Evolutionary conservation across 2,113 vertebrate genomes (phyloP).

Genomic region (Campylorhamphus procurvoides): DNA sequence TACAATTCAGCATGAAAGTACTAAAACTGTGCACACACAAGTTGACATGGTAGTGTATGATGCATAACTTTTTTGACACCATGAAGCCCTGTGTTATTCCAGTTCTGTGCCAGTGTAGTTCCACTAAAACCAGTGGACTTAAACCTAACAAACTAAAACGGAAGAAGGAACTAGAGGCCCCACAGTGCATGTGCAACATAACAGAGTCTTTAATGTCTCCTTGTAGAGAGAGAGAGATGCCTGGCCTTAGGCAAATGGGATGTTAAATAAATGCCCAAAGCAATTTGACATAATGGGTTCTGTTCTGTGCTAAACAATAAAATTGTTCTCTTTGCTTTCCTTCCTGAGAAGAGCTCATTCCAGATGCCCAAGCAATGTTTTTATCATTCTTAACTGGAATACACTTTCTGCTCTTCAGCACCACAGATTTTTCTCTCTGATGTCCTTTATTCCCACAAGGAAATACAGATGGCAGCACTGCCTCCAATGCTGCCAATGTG

Average conservation of each 20-base stretch:
- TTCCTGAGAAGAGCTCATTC: not conserved
- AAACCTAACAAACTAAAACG: not conserved
- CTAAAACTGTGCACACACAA: not conserved
- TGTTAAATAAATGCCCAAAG: not conserved
- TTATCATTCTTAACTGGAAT: not conserved
- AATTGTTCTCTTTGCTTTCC: not conserved
- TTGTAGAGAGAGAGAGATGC: not conserved
- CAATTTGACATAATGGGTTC: not conserved
- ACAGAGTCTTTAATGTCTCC: not conserved
- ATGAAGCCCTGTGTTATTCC: not conserved
- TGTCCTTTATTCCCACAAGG: not conserved
- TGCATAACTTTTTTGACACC: not conserved
- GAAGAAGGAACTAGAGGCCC: not conserved
- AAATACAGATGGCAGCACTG: conserved; percentile 13
- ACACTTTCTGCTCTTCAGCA: not conserved
- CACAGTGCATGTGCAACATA: not conserved
- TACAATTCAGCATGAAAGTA: not conserved
- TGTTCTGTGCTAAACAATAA: not conserved
- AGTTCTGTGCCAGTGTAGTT: not conserved
- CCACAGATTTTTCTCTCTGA: not conserved
- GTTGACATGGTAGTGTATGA: not conserved
- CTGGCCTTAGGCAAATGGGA: not conserved
- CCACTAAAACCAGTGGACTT: not conserved
- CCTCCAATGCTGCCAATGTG: not conserved
- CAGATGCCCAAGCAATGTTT: not conserved